phyloP scores from a whole-genome alignment of 2,797 vertebrate genomes.

The Leptodactylus fallax region DNA sequence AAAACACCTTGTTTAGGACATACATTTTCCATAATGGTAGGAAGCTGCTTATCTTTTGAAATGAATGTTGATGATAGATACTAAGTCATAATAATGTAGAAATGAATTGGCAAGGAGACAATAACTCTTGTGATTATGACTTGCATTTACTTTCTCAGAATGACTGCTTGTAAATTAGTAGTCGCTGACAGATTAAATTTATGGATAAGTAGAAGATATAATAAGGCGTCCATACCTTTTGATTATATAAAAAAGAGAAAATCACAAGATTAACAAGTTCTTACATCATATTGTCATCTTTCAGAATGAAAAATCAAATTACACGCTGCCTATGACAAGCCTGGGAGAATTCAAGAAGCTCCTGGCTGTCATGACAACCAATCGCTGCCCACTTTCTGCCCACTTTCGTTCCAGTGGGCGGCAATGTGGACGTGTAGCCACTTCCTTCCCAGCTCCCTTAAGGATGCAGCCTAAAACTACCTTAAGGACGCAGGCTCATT shows the following conservation, averaged over 20 bases:
- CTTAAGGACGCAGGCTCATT: too few species aligned
- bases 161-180: constrained; percentile 18
- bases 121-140: background rate
- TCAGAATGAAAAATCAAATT: background rate
- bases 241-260: too few species aligned
- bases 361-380: too few species aligned
- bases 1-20: background rate
- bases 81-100: background rate
- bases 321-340: too few species aligned
- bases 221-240: background rate
- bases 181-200: constrained; percentile 12
- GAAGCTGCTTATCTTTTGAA: background rate
- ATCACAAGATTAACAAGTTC: background rate
- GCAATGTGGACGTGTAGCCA: too few species aligned
- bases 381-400: too few species aligned
- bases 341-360: too few species aligned
- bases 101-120: background rate
- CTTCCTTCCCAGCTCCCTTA: too few species aligned
- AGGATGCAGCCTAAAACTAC: too few species aligned
- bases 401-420: too few species aligned
- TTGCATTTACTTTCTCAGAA: constrained; percentile 23
- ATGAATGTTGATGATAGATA: background rate
- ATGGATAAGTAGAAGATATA: background rate
- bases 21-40: background rate
- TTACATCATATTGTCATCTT: background rate